phyloP scores from a whole-genome alignment of 2,113 vertebrate genomes.

The Dromas ardeola region DNA sequence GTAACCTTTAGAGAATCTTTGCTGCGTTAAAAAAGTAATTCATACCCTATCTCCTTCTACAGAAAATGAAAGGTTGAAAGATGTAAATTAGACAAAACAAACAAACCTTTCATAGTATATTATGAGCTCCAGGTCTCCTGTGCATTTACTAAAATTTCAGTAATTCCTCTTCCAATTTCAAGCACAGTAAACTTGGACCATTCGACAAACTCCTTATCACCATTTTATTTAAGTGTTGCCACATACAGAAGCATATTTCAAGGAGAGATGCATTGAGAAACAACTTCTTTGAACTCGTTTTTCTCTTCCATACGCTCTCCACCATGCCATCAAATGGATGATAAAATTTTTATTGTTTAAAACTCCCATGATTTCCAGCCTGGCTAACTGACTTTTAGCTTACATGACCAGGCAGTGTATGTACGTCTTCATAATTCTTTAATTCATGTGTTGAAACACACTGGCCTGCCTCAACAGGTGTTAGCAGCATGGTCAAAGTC shows the following conservation, averaged over 20 bases:
- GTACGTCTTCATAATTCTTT: neutral
- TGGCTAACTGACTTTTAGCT: neutral
- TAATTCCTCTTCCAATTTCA: neutral
- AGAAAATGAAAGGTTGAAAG: conserved; percentile 34
- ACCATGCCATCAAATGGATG: neutral
- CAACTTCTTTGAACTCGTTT: neutral
- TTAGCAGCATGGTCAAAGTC: neutral
- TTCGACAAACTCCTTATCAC: neutral
- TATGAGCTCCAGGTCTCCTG: neutral
- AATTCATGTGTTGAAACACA: neutral
- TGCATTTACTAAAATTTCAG: neutral
- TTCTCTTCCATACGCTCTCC: neutral
- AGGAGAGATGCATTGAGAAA: neutral
- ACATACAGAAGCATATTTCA: neutral
- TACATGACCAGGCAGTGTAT: neutral
- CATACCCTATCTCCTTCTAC: neutral
- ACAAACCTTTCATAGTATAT: conserved; percentile 4
- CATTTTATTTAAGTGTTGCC: neutral
- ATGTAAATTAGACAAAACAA: conserved; percentile 35
- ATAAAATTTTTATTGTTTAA: neutral
- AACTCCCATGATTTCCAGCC: neutral
- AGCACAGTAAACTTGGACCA: neutral
- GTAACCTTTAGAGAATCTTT: conserved; percentile 45
- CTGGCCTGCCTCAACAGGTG: neutral
- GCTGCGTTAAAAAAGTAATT: neutral